Evolutionary conservation across 2,888 invertebrate genomes (phyloP), one percentile per base, ranked within the genome.

Genomic region (Plagodis dolabraria): DNA sequence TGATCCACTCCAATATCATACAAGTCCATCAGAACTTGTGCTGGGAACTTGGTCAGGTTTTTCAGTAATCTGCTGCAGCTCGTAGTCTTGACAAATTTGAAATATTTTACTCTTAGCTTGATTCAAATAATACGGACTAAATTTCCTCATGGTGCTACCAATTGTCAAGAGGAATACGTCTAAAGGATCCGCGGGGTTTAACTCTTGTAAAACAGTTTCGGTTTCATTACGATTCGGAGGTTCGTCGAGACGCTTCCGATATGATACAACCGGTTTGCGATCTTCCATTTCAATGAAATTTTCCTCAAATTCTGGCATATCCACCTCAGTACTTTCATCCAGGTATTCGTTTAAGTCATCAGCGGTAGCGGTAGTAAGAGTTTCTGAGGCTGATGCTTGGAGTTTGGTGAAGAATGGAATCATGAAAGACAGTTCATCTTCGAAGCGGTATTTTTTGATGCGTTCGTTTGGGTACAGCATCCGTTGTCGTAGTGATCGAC

Each of bases 81-180:
- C 92, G 65, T 87, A 91, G 47, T 92, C 89, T 60, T 91, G 92
- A 0, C 92, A 90, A 12, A 90, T 85, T 40, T 90, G 88, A 52
- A 91, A 91, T 48, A 92, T 90, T 64, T 89, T 89, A 60, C 84
- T 89, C 69, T 92, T 92, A 5, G 92, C 92, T 69, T 89, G 88
- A 54, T 92, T 92, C 69, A 91, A 55, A 33, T 86, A 88, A 57
- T 85, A 87, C 0, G 92, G 91, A 0, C 75, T 83, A 8, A 92
- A 85, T 43, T 83, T 90, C 63, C 82, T 79, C 2, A 92, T 52
- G 0, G 91, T 89, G 0, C 86, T 75, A 0, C 92, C 92, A 63
- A 92, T 83, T 0, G 87, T 85, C 36, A 89, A 72, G 0, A 92
- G 67, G 40, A 92, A 92, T 0, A 87, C 89, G 10, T 68, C 68